phyloP scores from a whole-genome alignment of 1,140 invertebrate species.

The Heliconius eleuchia region DNA sequence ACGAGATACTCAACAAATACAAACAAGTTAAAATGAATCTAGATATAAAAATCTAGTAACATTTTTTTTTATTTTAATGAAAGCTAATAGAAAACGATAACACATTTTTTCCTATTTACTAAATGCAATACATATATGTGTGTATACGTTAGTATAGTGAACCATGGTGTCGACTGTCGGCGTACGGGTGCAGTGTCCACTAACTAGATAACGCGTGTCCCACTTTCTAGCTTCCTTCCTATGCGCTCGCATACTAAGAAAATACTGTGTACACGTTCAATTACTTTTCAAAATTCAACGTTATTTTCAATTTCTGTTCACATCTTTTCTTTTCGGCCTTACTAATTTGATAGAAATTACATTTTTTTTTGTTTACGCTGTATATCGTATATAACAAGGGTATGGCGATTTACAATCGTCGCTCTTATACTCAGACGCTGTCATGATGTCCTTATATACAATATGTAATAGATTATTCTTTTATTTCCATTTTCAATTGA shows the following conservation, averaged over 20 bases:
- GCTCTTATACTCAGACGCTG: too few relatives aligned
- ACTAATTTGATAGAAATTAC: too few relatives aligned
- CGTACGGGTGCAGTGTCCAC: constrained; percentile 59
- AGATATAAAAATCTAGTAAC: background rate
- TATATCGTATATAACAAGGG: too few relatives aligned
- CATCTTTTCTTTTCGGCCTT: too few relatives aligned
- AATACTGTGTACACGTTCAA: constrained; percentile 9
- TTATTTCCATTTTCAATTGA: too few relatives aligned
- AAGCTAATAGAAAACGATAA: background rate
- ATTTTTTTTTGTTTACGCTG: too few relatives aligned
- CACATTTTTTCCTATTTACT: background rate
- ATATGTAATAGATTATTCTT: too few relatives aligned
- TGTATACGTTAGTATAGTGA: background rate
- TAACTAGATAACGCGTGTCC: constrained; percentile 69
- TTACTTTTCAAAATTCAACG: background rate
- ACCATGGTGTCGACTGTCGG: constrained; percentile 15
- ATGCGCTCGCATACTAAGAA: constrained; percentile 37
- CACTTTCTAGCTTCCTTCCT: constrained; percentile 72
- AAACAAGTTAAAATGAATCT: background rate
- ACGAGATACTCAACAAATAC: background rate
- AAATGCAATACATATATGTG: background rate
- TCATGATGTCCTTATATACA: too few relatives aligned
- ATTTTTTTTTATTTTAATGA: background rate
- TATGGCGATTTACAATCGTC: too few relatives aligned
- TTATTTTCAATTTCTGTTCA: background rate